Evolutionary conservation across 37 sponge, comb jelly and placozoan genomes (phyloP).

Genomic region (Beroe forskalii): DNA sequence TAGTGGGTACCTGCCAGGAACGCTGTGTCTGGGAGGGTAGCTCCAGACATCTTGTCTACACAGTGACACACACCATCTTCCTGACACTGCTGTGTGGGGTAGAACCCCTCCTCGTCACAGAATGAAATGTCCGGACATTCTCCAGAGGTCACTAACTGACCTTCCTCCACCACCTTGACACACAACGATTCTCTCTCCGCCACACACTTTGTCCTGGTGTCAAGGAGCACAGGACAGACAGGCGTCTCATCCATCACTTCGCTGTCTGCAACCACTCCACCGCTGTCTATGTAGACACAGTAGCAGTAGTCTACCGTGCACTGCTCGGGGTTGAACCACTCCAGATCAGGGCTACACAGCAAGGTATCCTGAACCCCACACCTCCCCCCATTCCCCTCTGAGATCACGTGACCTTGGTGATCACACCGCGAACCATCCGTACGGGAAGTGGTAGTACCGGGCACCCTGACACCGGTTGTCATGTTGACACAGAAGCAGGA

Average conservation of each 20-base stretch:
- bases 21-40: background rate
- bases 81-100: background rate
- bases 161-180: background rate
- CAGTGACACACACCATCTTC: background rate
- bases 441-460: background rate
- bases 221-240: background rate
- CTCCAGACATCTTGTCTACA: slow-evolving; percentile 7
- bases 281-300: slow-evolving; percentile 21
- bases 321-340: slow-evolving; percentile 15
- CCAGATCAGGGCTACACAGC: background rate
- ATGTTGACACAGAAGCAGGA: background rate
- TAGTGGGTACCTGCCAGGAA: background rate
- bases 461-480: background rate
- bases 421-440: background rate
- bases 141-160: background rate
- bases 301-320: slow-evolving; percentile 18
- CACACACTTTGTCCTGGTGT: background rate
- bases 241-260: background rate
- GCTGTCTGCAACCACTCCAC: background rate
- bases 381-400: background rate
- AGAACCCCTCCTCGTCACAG: slow-evolving; percentile 6
- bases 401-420: background rate
- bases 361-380: background rate
- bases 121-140: background rate
- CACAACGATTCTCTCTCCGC: background rate